These are phyloP conservation scores for Anas platyrhynchos DNA, from an alignment of 2,113 vertebrate genomes.

Conservation along the genomic window DNA sequence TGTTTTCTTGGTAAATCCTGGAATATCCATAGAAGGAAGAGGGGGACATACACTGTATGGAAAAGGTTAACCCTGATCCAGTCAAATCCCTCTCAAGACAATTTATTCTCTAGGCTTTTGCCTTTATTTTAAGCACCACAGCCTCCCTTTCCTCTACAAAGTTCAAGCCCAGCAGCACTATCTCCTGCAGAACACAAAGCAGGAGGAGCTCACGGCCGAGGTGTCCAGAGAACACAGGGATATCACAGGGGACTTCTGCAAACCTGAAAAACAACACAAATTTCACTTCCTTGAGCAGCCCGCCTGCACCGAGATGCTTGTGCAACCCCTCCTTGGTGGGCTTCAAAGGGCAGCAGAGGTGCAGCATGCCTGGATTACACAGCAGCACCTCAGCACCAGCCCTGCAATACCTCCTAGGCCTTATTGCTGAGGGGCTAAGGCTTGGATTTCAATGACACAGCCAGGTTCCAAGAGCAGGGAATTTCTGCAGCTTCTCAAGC, in stretches of 20 bases:
- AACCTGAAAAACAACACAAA: not conserved
- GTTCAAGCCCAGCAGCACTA: not conserved
- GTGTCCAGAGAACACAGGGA: too few relatives aligned
- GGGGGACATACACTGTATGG: not conserved
- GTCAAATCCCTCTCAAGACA: not conserved
- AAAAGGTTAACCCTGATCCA: not conserved
- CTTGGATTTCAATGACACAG: not conserved
- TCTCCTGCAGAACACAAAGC: accelerated
- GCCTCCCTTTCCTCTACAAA: not conserved
- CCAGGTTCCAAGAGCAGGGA: not conserved
- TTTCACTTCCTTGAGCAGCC: not conserved
- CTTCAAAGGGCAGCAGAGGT: not conserved
- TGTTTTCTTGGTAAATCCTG: not conserved
- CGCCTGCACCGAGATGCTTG: not conserved
- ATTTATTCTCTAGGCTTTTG: not conserved
- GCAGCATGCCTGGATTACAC: too few relatives aligned
- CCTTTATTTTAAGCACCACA: not conserved
- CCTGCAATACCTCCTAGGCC: too few relatives aligned
- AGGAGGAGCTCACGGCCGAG: not conserved
- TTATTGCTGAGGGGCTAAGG: not conserved
- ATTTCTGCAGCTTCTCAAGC: not conserved
- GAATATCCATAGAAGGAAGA: not conserved
- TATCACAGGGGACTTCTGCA: not conserved
- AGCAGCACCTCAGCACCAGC: not conserved
- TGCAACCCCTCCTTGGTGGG: not conserved